These are phyloP conservation scores for Adoxophyes honmai DNA, from an alignment of 1,140 invertebrate genomes.

Conservation along the genomic window DNA sequence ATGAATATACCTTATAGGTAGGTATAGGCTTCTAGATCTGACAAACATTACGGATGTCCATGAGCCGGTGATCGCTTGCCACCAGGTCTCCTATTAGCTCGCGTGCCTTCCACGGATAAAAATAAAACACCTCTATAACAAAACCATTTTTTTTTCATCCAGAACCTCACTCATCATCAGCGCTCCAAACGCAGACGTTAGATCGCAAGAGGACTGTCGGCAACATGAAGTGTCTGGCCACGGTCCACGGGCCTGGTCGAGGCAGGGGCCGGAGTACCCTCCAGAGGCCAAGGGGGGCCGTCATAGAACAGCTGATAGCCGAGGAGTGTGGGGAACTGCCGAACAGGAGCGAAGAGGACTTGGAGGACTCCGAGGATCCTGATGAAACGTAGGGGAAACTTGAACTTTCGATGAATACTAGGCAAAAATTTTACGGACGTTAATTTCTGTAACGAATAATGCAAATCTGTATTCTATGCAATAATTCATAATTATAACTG, in stretches of 20 bases:
- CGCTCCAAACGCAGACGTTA: constrained; percentile 63
- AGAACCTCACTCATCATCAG: constrained; percentile 63
- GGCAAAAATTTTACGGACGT: too few relatives aligned
- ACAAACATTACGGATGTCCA: too few relatives aligned
- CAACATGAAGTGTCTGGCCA: constrained; percentile 54
- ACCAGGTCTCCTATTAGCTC: too few relatives aligned
- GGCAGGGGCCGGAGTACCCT: constrained; percentile 43
- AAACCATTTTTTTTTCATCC: constrained; percentile 18
- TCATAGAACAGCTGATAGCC: constrained; percentile 65
- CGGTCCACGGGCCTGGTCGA: constrained; percentile 50
- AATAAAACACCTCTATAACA: too few relatives aligned
- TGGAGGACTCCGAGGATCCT: constrained; percentile 64
- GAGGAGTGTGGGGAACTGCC: constrained; percentile 63
- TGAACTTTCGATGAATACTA: too few relatives aligned
- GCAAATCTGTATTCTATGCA: too few relatives aligned
- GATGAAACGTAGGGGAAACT: constrained; percentile 60
- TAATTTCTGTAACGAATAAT: too few relatives aligned
- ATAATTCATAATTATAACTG: too few relatives aligned
- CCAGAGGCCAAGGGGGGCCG: constrained; percentile 53
- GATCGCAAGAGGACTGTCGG: constrained; percentile 51
- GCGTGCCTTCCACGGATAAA: too few relatives aligned
- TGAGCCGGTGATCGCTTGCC: too few relatives aligned
- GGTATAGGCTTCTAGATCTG: too few relatives aligned
- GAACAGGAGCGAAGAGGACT: constrained; percentile 58
- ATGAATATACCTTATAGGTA: too few relatives aligned